Evolutionary conservation across 2,888 invertebrate species (phyloP).

Genomic region (Iselma pallidipennis): DNA sequence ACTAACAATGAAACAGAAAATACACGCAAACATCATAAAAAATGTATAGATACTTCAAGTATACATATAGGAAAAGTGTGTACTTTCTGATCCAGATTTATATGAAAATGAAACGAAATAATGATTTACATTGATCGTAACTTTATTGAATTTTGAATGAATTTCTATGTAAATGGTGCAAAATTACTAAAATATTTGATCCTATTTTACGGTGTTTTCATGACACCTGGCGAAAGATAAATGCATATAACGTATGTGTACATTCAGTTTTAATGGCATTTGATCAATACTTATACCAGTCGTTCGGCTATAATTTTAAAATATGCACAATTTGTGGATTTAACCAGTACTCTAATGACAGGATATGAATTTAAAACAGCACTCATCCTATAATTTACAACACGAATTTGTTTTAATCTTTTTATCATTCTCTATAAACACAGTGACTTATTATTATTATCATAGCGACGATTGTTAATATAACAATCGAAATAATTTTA

Average conservation of each 20-base stretch:
- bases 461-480: too few species aligned
- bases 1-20: background rate
- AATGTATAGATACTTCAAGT: too few species aligned
- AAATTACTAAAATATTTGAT: too few species aligned
- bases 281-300: background rate
- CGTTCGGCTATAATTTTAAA: slow-evolving; percentile 3
- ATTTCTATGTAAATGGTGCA: too few species aligned
- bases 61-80: too few species aligned
- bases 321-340: slow-evolving; percentile 7
- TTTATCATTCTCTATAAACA: slow-evolving; percentile 2
- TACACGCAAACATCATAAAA: background rate
- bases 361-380: slow-evolving; percentile 16
- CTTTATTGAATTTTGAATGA: too few species aligned
- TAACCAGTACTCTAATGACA: slow-evolving; percentile 20
- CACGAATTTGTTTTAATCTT: slow-evolving; percentile 6
- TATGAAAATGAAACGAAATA: too few species aligned
- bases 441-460: slow-evolving; percentile 16
- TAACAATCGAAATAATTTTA: background rate
- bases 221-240: background rate
- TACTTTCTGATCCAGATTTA: too few species aligned
- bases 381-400: slow-evolving; percentile 10
- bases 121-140: too few species aligned
- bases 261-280: background rate
- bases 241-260: background rate
- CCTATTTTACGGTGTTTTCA: too few species aligned